Percentiles rank a stretch among this genome's conserved stretches.
These are phyloP conservation scores for Entomyzon cyanotis DNA, from an alignment of 2,113 vertebrate genomes.

Conservation along the genomic window DNA sequence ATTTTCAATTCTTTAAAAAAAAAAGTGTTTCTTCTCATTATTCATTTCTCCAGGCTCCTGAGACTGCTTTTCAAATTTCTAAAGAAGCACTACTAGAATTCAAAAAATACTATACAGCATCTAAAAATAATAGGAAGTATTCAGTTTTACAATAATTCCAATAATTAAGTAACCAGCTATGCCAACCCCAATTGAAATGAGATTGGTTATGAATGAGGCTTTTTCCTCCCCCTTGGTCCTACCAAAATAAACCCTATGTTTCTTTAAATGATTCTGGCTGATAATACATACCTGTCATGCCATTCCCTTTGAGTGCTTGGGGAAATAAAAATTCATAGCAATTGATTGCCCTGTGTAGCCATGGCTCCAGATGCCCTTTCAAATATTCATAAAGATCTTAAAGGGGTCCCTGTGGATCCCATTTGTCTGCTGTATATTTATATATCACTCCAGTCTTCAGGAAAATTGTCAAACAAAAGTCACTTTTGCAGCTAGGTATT, in stretches of 20 bases:
- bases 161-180: constrained; percentile 36
- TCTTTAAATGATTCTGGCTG: constrained; percentile 38
- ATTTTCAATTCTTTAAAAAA: constrained; percentile 1
- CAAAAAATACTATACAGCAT: background rate
- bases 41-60: background rate
- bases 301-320: background rate
- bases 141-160: background rate
- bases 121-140: background rate
- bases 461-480: constrained; percentile 59
- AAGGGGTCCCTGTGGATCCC: constrained; percentile 26
- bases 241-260: background rate
- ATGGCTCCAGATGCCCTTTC: constrained; percentile 50
- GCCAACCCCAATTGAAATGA: background rate
- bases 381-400: constrained; percentile 69
- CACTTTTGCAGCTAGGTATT: constrained; percentile 11
- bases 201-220: background rate
- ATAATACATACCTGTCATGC: constrained; percentile 35
- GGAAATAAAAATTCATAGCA: constrained; percentile 64
- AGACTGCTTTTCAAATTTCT: constrained; percentile 20
- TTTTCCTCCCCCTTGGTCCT: background rate
- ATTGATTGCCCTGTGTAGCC: constrained; percentile 54
- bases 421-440: constrained; percentile 48
- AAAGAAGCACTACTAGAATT: background rate
- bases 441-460: constrained; percentile 36
- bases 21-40: background rate